Conservation (phyloP, 2,888 invertebrate genomes). For the Baccha elongata region DNA sequence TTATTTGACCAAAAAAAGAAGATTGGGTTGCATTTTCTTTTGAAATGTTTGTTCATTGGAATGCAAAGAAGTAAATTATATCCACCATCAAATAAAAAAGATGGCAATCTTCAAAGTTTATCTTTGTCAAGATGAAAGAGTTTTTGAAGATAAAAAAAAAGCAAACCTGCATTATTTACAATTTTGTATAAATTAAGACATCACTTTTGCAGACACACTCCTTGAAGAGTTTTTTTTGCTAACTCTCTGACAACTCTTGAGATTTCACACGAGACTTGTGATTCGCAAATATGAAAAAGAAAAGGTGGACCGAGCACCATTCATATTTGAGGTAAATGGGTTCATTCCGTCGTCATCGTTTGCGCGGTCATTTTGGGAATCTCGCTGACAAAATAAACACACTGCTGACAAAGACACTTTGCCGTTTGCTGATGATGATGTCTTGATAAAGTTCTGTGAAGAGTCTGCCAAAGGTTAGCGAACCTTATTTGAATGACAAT, state of each 20-base stretch:
- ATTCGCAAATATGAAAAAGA: not conserved
- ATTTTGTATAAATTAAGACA: conserved; percentile 69
- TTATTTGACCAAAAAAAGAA: not conserved
- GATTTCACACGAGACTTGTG: conserved; percentile 51
- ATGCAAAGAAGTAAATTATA: conserved; percentile 28
- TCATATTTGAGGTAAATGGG: conserved; percentile 19
- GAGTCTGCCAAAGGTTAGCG: conserved; percentile 72
- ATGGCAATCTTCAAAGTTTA: conserved; percentile 57
- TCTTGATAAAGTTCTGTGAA: conserved; percentile 67
- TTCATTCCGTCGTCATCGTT: conserved; percentile 1
- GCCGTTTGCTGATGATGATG: conserved; percentile 27
- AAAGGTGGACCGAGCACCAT: conserved; percentile 47
- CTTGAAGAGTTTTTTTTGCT: conserved; percentile 9
- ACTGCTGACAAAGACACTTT: conserved; percentile 41
- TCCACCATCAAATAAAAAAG: conserved; percentile 21
- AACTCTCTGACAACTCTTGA: conserved; percentile 34
- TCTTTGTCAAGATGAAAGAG: conserved; percentile 24
- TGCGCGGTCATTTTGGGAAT: conserved; percentile 26
- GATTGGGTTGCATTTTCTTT: conserved; percentile 29
- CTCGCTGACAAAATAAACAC: conserved; percentile 36
- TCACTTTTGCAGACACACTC: conserved; percentile 41
- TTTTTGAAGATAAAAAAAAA: not conserved
- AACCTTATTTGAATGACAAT: conserved; percentile 75
- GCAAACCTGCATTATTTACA: conserved; percentile 51
- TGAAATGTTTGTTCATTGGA: conserved; percentile 21